These are phyloP conservation scores for Galaxias olidus DNA, from an alignment of 2,797 vertebrate species.

Conservation along the genomic window DNA sequence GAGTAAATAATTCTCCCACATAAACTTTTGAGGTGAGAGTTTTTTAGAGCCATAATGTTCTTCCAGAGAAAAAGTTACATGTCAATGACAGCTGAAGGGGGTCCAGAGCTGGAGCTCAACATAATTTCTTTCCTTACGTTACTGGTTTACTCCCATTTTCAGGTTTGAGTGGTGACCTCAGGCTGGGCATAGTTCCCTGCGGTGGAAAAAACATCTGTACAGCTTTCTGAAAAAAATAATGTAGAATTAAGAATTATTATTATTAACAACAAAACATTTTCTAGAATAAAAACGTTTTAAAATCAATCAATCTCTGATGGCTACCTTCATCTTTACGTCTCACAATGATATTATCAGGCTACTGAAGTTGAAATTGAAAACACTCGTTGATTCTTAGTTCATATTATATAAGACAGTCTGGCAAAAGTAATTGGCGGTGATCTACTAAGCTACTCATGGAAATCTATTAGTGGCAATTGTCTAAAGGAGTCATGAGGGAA, in stretches of 20 bases:
- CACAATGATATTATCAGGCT: too few relatives aligned
- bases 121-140: constrained; percentile 12
- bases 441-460: constrained; percentile 56
- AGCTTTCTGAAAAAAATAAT: constrained; percentile 66
- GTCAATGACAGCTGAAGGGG: constrained; percentile 4
- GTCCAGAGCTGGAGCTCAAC: constrained; percentile 16
- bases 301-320: too few relatives aligned
- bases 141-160: constrained; percentile 41
- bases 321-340: too few relatives aligned
- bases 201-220: constrained; percentile 69
- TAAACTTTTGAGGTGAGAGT: constrained; percentile 16
- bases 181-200: constrained; percentile 70
- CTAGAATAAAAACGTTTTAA: too few relatives aligned
- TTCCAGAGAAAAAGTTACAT: constrained; percentile 23
- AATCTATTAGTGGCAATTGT: constrained; percentile 62
- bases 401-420: constrained; percentile 4
- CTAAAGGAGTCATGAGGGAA: constrained; percentile 49
- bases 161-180: constrained; percentile 75
- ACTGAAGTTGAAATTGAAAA: too few relatives aligned
- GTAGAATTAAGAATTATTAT: too few relatives aligned
- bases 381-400: too few relatives aligned
- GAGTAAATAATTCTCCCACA: constrained; percentile 31
- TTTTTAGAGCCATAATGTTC: constrained; percentile 5
- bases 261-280: too few relatives aligned
- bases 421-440: constrained; percentile 24